Base-by-base conservation (phyloP, 2,113 vertebrate species). In the Hippocampus comes region DNA sequence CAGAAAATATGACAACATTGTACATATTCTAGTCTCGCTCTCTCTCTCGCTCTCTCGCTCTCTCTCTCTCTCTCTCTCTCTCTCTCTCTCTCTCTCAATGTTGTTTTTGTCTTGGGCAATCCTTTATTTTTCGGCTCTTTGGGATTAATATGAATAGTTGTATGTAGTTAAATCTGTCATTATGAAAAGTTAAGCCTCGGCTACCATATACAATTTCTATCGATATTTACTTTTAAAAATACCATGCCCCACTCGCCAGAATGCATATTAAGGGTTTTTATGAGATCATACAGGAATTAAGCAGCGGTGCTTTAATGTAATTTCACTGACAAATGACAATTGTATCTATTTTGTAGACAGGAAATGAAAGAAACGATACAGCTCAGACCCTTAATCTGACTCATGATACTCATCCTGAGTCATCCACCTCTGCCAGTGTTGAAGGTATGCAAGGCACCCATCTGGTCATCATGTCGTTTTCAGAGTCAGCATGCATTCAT, bases 381-480 rank as follows among this genome's bases (percentile, higher is more conserved):
- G 53, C 46, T 75, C 77, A 72, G 2, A 21, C 46, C 64, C 76
- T 81, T 81, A 6, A 79, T 55, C 5, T 74, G 84, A 86, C 76
- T 70, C 70, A 8, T 1, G 69, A 82, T 27, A 74, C 79, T 55
- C 60, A 79, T 69, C 18, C 43, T 23, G 30, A 30, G 43, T 51
- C 79, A 70, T 59, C 81, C 70, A 41, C 74, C 42, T 68, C 64
- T 71, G 55, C 20, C 64, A 67, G 66, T 80, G 79, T 73, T 67
- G 61, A 75, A 77, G 89, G 88, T 90, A 87, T 84, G 82, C 46
- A 41, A 57, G 42, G 15, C 18, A 74, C 38, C 74, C n/a, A 64
- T 48, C 53, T 21, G 27, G 11, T 71, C n/a, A 30, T 9, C 23
- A 17, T 27, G 1, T 9, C 15, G 21, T 70, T 6, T 57, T 53